Evolutionary conservation across 1,140 invertebrate species (phyloP).

Genomic region (Grapholita molesta): DNA sequence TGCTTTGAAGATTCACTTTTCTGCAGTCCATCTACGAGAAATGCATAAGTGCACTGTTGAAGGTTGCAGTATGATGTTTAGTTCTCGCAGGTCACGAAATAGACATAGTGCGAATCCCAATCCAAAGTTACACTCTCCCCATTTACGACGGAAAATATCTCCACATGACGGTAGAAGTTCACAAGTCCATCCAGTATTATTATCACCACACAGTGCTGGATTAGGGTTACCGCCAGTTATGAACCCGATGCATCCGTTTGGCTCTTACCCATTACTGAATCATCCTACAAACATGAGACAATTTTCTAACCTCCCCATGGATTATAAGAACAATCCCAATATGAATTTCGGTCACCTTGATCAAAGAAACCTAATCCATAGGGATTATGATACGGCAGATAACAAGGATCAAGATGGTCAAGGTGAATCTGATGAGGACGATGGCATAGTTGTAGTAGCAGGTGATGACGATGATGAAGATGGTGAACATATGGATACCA

Average conservation of each 20-base stretch:
- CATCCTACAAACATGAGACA: constrained; percentile 84
- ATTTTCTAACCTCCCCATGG: constrained; percentile 78
- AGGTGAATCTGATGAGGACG: constrained; percentile 78
- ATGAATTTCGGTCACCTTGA: constrained; percentile 66
- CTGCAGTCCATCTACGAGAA: constrained; percentile 98
- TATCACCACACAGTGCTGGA: constrained; percentile 84
- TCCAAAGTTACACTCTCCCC: constrained; percentile 98
- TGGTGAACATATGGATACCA: constrained; percentile 77
- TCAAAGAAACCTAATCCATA: constrained; percentile 60
- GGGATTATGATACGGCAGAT: constrained; percentile 65
- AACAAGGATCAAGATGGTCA: constrained; percentile 74
- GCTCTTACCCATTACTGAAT: constrained; percentile 86
- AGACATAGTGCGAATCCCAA: constrained; percentile 99
- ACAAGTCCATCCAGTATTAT: constrained; percentile 88
- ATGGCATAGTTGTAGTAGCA: constrained; percentile 81
- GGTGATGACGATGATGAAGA: constrained; percentile 84
- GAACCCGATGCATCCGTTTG: constrained; percentile 85
- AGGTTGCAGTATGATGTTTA: constrained; percentile 99
- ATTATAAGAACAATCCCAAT: constrained; percentile 84
- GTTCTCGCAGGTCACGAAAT: constrained; percentile 95
- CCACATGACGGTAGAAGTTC: constrained; percentile 94
- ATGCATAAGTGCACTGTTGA: constrained; percentile 99
- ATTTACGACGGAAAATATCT: constrained; percentile 93
- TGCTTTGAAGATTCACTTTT: constrained; percentile 99
- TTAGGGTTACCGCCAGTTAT: constrained; percentile 77